Evolutionary conservation across 2,113 vertebrate species (phyloP).

Genomic region (Cricetomys ansorgei): DNA sequence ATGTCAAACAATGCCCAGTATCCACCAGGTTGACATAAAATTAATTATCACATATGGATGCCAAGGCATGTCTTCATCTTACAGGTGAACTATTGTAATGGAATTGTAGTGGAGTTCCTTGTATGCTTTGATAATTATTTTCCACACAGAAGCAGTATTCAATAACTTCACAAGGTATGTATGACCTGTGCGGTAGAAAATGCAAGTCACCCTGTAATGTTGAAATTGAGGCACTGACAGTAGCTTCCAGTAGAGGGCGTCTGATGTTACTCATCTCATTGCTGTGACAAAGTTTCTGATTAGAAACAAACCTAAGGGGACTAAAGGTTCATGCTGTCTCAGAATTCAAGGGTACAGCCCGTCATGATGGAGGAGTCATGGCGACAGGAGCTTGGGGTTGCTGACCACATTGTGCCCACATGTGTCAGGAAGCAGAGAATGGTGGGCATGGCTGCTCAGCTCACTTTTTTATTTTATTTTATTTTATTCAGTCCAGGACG

Average conservation of each 20-base stretch:
- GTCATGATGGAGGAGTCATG: no score
- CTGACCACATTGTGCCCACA: not conserved
- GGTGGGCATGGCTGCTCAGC: not conserved
- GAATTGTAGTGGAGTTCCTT: not conserved
- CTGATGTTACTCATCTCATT: not conserved
- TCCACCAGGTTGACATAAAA: not conserved
- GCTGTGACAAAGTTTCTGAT: not conserved
- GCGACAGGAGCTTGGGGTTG: not conserved
- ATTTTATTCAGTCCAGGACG: not conserved
- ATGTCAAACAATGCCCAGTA: not conserved
- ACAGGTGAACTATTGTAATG: not conserved
- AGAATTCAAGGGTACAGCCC: not conserved
- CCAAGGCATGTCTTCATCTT: not conserved
- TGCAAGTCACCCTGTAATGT: rapidly evolving
- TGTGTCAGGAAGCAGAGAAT: not conserved
- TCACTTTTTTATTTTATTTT: no score
- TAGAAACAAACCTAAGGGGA: not conserved
- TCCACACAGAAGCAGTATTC: not conserved
- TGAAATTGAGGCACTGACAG: not conserved
- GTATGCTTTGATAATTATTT: not conserved
- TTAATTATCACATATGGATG: not conserved
- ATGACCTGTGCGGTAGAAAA: rapidly evolving
- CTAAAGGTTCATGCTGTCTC: no score
- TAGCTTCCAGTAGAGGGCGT: not conserved
- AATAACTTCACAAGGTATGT: not conserved